Conservation (phyloP, 2,888 invertebrate species). For the Conchocele bisecta region DNA sequence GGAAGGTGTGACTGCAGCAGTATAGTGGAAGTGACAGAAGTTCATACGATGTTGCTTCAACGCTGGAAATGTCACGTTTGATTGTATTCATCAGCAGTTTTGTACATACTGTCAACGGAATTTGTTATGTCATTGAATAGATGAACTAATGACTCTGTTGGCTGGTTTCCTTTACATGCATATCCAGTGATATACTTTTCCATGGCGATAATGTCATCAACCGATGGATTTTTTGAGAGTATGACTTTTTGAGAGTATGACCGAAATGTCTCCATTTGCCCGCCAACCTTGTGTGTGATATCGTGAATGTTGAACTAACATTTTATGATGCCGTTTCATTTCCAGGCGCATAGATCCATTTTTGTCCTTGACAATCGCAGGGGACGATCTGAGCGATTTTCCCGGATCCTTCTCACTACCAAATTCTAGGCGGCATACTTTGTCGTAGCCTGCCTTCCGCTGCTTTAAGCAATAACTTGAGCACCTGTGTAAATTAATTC, state of each 20-base stretch:
- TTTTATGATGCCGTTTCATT: conserved; percentile 62
- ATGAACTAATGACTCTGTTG: neutral
- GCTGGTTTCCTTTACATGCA: neutral
- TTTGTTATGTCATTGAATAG: conserved; percentile 2
- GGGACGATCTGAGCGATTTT: conserved; percentile 22
- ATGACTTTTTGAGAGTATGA: conserved; percentile 54
- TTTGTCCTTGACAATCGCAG: conserved; percentile 55
- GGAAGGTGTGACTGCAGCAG: conserved; percentile 42
- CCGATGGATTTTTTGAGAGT: conserved; percentile 58
- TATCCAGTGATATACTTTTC: conserved; percentile 3
- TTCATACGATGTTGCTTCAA: conserved; percentile 49
- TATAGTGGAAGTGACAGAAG: conserved; percentile 32
- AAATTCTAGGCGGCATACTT: conserved; percentile 59
- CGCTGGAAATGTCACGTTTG: conserved; percentile 50
- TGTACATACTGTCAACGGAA: conserved; percentile 24
- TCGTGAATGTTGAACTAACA: conserved; percentile 58
- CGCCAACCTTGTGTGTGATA: conserved; percentile 58
- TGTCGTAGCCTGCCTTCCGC: too few relatives aligned
- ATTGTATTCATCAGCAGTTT: conserved; percentile 47
- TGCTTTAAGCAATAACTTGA: too few relatives aligned
- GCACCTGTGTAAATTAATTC: too few relatives aligned
- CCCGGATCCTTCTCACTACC: conserved; percentile 24
- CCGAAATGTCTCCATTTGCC: conserved; percentile 57
- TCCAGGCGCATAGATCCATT: conserved; percentile 57
- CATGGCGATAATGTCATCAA: neutral